Conservation (phyloP, 2,888 invertebrate genomes). For the Iphiclides podalirius region DNA sequence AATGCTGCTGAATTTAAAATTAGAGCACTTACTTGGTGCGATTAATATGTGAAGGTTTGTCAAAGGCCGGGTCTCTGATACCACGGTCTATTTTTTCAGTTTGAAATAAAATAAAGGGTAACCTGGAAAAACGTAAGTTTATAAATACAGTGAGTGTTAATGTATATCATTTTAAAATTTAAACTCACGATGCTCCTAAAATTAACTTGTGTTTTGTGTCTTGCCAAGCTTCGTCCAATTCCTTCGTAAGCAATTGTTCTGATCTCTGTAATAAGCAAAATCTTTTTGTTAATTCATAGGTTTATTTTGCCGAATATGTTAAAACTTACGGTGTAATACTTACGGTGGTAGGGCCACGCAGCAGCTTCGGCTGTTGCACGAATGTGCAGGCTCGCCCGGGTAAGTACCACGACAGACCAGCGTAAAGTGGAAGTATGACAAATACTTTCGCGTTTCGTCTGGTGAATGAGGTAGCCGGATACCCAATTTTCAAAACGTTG, state of each 20-base stretch:
- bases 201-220: slow-evolving; percentile 69
- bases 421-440: too few species aligned
- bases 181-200: slow-evolving; percentile 66
- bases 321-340: too few species aligned
- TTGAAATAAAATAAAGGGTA: slow-evolving; percentile 70
- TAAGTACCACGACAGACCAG: too few species aligned
- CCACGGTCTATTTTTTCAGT: slow-evolving; percentile 63
- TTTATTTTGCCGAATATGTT: too few species aligned
- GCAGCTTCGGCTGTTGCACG: too few species aligned
- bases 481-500: too few species aligned
- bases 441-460: too few species aligned
- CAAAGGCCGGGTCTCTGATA: slow-evolving; percentile 62
- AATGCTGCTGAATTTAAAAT: background rate
- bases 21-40: slow-evolving; percentile 48
- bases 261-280: slow-evolving; percentile 51
- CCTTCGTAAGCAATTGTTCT: slow-evolving; percentile 61
- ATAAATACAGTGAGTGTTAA: too few species aligned
- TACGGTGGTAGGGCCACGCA: too few species aligned
- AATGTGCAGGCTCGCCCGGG: too few species aligned
- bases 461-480: too few species aligned
- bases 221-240: slow-evolving; percentile 58
- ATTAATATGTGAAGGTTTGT: slow-evolving; percentile 45
- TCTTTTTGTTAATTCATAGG: too few species aligned
- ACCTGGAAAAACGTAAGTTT: slow-evolving; percentile 55
- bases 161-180: background rate